Conservation (phyloP, 2,797 vertebrate species). For the Propithecus deckenii region DNA sequence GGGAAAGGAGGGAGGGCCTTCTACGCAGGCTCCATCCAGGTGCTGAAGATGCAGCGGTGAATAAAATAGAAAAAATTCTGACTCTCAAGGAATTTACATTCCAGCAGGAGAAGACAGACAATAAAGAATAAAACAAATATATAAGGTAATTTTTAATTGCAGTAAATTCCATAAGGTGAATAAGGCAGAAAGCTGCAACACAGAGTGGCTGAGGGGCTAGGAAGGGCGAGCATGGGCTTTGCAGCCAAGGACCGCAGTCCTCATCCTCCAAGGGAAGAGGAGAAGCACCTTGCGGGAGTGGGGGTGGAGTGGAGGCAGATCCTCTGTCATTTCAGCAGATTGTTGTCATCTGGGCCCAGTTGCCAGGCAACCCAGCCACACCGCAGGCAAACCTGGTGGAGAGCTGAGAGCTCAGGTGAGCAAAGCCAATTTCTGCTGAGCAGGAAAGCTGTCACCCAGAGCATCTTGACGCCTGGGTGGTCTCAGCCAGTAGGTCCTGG, state of each 20-base stretch:
- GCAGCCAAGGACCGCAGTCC: neutral
- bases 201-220: neutral
- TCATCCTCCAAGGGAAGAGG: neutral
- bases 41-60: neutral
- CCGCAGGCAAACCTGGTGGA: neutral
- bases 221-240: neutral
- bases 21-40: neutral
- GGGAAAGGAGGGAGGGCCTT: neutral
- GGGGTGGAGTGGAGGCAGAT: neutral
- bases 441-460: neutral
- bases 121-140: neutral
- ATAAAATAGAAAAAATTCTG: neutral
- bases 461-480: neutral
- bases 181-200: neutral
- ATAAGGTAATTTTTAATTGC: neutral
- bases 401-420: neutral
- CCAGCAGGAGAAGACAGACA: neutral
- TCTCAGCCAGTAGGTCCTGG: neutral
- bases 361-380: slow-evolving; percentile 57
- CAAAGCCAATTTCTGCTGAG: neutral
- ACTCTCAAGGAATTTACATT: neutral
- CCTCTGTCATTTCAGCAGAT: neutral
- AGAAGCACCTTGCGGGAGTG: neutral
- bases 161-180: neutral
- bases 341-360: neutral